A percentile compares a stretch with the other conserved stretches of the same genome.
Conservation (phyloP, 1,140 invertebrate genomes). For the Potamilus streckersoni region DNA sequence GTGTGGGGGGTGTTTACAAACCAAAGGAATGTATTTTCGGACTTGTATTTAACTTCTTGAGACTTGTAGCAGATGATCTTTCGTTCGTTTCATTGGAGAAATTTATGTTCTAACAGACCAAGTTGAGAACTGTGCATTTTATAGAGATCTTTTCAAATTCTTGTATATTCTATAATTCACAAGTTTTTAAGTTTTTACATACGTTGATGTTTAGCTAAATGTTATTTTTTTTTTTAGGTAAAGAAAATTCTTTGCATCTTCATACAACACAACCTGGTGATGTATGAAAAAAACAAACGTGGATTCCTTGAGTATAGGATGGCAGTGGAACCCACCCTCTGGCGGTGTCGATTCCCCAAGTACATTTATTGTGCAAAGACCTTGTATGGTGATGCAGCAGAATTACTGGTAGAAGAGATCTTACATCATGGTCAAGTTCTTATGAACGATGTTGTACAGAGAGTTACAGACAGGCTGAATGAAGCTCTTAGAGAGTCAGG, state of each 20-base stretch:
- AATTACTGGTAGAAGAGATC: slow-evolving; percentile 64
- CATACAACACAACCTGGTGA: slow-evolving; percentile 83
- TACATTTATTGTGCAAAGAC: slow-evolving; percentile 71
- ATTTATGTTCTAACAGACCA: too few species aligned
- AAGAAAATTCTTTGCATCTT: slow-evolving; percentile 80
- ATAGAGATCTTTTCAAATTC: too few species aligned
- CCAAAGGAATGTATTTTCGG: too few species aligned
- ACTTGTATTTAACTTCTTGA: too few species aligned
- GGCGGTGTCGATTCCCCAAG: slow-evolving; percentile 72
- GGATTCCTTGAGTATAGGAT: slow-evolving; percentile 78
- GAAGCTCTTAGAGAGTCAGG: slow-evolving; percentile 49
- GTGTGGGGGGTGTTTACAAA: too few species aligned
- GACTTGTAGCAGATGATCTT: too few species aligned
- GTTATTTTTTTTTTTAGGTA: slow-evolving; percentile 69
- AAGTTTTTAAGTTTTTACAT: too few species aligned
- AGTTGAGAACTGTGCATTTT: too few species aligned
- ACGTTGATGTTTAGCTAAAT: too few species aligned
- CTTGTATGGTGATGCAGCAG: slow-evolving; percentile 63
- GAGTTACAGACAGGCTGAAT: slow-evolving; percentile 52
- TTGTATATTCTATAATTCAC: too few species aligned
- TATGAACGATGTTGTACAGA: slow-evolving; percentile 48
- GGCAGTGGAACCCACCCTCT: slow-evolving; percentile 75
- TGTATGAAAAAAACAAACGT: slow-evolving; percentile 71
- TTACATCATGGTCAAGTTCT: slow-evolving; percentile 55
- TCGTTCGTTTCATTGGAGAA: too few species aligned